Evolutionary conservation across 2,888 invertebrate genomes (phyloP).

Genomic region (Amblyteles armatorius): DNA sequence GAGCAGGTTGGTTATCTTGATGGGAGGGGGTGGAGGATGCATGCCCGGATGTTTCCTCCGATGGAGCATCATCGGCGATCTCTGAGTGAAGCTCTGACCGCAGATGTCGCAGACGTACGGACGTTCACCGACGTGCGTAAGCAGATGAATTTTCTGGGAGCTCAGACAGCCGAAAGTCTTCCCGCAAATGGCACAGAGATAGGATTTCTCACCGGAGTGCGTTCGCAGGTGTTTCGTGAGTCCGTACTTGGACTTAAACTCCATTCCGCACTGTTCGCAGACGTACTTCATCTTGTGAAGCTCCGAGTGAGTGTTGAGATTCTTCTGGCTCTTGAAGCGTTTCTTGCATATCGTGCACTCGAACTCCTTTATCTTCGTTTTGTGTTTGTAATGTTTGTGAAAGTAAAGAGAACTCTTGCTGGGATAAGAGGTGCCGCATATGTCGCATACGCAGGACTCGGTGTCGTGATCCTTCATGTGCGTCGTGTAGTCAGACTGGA

Average conservation of each 20-base stretch:
- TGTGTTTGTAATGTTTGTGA: constrained; percentile 81
- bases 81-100: constrained; percentile 80
- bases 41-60: constrained; percentile 80
- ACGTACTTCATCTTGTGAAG: constrained; percentile 80
- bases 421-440: constrained; percentile 79
- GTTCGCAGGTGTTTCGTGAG: constrained; percentile 80
- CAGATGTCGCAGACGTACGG: constrained; percentile 82
- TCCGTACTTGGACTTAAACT: constrained; percentile 80
- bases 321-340: constrained; percentile 80
- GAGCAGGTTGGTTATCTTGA: constrained; percentile 80
- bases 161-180: constrained; percentile 80
- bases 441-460: constrained; percentile 81
- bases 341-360: constrained; percentile 78
- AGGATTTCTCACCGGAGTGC: constrained; percentile 80
- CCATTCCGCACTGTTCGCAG: constrained; percentile 82
- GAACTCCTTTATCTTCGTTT: constrained; percentile 78
- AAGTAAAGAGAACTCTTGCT: constrained; percentile 81
- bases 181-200: constrained; percentile 80
- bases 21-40: constrained; percentile 80
- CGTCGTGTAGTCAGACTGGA: constrained; percentile 85
- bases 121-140: constrained; percentile 80
- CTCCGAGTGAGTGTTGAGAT: constrained; percentile 77
- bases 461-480: constrained; percentile 84
- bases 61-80: constrained; percentile 82
- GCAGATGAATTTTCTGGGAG: constrained; percentile 79